phyloP scores from a whole-genome alignment of 1,140 invertebrate genomes.

The Mylabris phalerata region DNA sequence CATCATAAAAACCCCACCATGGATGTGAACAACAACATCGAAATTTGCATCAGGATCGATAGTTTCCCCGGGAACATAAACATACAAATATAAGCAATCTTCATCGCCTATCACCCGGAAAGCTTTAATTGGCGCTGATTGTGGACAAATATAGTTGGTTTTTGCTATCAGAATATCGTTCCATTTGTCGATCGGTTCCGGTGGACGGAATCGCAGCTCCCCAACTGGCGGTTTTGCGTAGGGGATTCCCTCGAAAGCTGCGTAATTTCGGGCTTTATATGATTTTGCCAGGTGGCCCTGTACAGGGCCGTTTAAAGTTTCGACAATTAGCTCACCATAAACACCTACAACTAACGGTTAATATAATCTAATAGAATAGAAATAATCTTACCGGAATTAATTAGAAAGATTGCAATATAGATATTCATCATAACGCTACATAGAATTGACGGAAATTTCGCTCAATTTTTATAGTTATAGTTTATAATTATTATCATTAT shows the following conservation, averaged over 20 bases:
- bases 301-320: constrained; percentile 36
- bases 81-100: constrained; percentile 50
- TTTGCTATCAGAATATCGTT: background rate
- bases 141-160: background rate
- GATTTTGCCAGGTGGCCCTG: constrained; percentile 39
- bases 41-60: constrained; percentile 37
- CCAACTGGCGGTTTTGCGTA: constrained; percentile 64
- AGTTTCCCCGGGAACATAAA: constrained; percentile 40
- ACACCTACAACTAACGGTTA: too few relatives aligned
- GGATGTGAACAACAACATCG: constrained; percentile 53
- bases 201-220: constrained; percentile 49
- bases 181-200: background rate
- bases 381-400: too few relatives aligned
- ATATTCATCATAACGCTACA: too few relatives aligned
- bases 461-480: too few relatives aligned
- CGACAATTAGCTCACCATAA: constrained; percentile 21
- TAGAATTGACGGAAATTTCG: too few relatives aligned
- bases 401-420: too few relatives aligned
- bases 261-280: constrained; percentile 37
- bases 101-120: constrained; percentile 40
- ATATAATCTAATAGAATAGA: too few relatives aligned
- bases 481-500: too few relatives aligned
- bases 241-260: constrained; percentile 56
- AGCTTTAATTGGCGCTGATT: background rate
- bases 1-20: constrained; percentile 53